A percentile compares a stretch with the other conserved stretches of the same genome.
Evolutionary conservation across 1,140 invertebrate genomes (phyloP).

Genomic region (Capitella teleta): DNA sequence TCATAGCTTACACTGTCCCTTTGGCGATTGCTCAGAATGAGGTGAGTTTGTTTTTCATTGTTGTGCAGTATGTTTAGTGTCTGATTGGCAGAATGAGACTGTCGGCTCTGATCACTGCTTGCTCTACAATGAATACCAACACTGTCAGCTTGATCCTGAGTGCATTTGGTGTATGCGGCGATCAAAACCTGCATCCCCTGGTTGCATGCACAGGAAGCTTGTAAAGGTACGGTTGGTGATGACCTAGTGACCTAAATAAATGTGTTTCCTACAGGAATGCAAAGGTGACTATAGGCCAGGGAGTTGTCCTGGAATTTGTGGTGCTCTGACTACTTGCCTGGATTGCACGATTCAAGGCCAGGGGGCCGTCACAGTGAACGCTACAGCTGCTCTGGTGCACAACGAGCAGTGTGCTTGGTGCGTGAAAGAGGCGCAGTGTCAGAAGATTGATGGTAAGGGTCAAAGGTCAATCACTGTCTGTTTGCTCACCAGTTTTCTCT

Average conservation of each 20-base stretch:
- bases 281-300: constrained; percentile 46
- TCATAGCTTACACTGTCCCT: constrained; percentile 43
- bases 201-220: constrained; percentile 30
- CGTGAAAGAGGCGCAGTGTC: constrained; percentile 80
- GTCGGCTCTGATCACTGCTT: neutral
- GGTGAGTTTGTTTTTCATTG: constrained; percentile 11
- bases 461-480: neutral
- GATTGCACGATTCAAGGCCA: constrained; percentile 54
- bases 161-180: constrained; percentile 70
- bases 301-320: constrained; percentile 76
- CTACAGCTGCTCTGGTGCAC: neutral
- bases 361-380: constrained; percentile 45
- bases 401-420: constrained; percentile 76
- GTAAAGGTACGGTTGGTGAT: constrained; percentile 15
- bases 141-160: constrained; percentile 76
- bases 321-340: constrained; percentile 72
- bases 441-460: constrained; percentile 60
- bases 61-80: neutral
- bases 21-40: constrained; percentile 40
- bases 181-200: constrained; percentile 32
- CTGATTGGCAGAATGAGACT: neutral
- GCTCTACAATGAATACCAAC: constrained; percentile 48
- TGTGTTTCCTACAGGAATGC: constrained; percentile 13
- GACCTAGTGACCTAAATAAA: neutral
- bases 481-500: neutral